Conservation (phyloP, 64 coral and sea anemone species). For the Pachyseris speciosa region DNA sequence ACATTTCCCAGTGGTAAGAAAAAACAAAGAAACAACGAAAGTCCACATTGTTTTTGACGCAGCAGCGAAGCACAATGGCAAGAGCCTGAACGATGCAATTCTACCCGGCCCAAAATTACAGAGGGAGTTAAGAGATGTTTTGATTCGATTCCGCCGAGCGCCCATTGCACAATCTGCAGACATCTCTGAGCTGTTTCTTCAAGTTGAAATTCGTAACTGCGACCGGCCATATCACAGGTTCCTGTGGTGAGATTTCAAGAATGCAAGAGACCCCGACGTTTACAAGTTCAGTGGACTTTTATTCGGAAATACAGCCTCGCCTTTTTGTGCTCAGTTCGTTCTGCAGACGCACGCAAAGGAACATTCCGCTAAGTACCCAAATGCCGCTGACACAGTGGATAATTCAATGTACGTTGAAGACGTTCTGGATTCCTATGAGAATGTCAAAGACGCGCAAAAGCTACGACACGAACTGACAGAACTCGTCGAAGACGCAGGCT, state of each 20-base stretch:
- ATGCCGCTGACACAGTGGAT: slow-evolving; percentile 18
- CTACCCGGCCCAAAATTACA: too few species aligned
- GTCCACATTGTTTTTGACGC: too few species aligned
- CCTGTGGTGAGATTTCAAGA: slow-evolving; percentile 46
- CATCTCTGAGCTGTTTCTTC: slow-evolving; percentile 68
- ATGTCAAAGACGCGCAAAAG: not conserved
- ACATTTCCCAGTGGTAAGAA: slow-evolving; percentile 2
- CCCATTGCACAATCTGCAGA: slow-evolving; percentile 59
- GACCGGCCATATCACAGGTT: slow-evolving; percentile 49
- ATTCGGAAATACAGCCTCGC: slow-evolving; percentile 40
- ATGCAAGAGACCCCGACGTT: too few species aligned
- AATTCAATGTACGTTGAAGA: slow-evolving; percentile 49
- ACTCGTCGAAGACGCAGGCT: slow-evolving; percentile 14
- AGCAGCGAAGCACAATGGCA: too few species aligned
- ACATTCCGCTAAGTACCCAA: too few species aligned
- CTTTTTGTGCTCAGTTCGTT: slow-evolving; percentile 10
- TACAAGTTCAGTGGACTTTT: too few species aligned
- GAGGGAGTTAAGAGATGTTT: too few species aligned
- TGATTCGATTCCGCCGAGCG: too few species aligned
- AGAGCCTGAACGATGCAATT: too few species aligned
- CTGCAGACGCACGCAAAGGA: slow-evolving; percentile 39
- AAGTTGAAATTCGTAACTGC: too few species aligned
- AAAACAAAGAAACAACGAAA: slow-evolving; percentile 36
- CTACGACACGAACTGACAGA: slow-evolving; percentile 20
- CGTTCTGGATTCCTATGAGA: slow-evolving; percentile 13